Percentiles rank a stretch among this genome's conserved stretches.
Evolutionary conservation across 2,797 vertebrate species (phyloP).

Genomic region (Bradypodion pumilum): DNA sequence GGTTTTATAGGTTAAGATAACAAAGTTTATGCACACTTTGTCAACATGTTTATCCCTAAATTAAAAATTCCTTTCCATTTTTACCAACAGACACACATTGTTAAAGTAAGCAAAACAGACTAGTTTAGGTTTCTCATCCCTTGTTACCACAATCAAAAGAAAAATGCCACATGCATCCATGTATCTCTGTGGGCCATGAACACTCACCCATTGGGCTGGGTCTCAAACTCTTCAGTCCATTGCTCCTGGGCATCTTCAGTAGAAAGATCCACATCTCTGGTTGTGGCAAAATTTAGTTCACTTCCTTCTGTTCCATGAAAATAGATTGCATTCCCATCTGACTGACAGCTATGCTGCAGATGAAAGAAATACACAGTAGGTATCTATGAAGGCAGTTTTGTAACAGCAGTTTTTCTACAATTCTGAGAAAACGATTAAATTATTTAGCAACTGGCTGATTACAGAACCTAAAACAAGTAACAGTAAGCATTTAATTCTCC

Average conservation of each 20-base stretch:
- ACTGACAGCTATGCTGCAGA: conserved; percentile 95
- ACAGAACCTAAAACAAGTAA: conserved; percentile 35
- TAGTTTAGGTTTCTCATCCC: not conserved
- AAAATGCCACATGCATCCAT: not conserved
- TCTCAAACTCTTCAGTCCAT: conserved; percentile 98
- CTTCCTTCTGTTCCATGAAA: conserved; percentile 91
- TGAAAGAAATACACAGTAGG: conserved; percentile 55
- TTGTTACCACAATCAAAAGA: not conserved
- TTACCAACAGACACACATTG: not conserved
- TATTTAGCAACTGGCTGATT: conserved; percentile 29
- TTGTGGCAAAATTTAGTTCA: conserved; percentile 90
- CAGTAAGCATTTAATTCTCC: conserved; percentile 11
- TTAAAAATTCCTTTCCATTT: not conserved
- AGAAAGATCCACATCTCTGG: conserved; percentile 92
- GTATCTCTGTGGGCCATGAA: not conserved
- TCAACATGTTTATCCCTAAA: not conserved
- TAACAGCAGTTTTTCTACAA: conserved; percentile 48
- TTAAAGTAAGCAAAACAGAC: conserved; percentile 24
- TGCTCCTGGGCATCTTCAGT: conserved; percentile 90
- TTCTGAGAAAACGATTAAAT: conserved; percentile 38
- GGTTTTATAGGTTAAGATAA: no score
- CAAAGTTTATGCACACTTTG: not conserved
- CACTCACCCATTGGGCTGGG: conserved; percentile 88
- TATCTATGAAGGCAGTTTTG: conserved; percentile 51
- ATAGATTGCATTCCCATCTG: conserved; percentile 94